These are phyloP conservation scores for Pygoscelis antarcticus DNA, from an alignment of 2,113 vertebrate species.

Conservation along the genomic window DNA sequence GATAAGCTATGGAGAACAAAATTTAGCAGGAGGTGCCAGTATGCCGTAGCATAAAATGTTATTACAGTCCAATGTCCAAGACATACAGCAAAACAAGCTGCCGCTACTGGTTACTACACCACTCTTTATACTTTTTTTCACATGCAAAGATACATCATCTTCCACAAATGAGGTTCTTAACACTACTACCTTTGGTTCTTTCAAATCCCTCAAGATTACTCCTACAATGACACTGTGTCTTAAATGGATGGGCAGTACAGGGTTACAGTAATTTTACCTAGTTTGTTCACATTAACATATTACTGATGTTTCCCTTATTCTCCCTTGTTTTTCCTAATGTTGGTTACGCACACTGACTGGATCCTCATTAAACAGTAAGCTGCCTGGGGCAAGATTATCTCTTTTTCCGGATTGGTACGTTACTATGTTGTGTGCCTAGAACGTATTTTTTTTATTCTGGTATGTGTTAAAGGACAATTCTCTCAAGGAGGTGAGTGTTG, in stretches of 20 bases:
- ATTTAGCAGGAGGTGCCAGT: background rate
- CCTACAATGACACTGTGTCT: background rate
- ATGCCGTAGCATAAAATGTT: background rate
- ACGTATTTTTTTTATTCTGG: background rate
- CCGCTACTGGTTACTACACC: background rate
- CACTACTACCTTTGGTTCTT: background rate
- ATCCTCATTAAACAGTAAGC: background rate
- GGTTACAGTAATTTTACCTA: background rate
- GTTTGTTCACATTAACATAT: background rate
- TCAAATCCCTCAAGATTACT: background rate
- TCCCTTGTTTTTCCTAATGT: background rate
- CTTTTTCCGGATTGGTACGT: background rate
- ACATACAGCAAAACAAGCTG: background rate
- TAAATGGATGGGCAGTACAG: background rate
- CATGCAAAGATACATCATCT: background rate
- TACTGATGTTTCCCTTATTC: background rate
- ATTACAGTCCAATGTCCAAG: background rate
- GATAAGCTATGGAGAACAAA: background rate
- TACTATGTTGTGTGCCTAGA: too few relatives aligned
- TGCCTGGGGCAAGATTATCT: background rate
- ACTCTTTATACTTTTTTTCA: background rate
- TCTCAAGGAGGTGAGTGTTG: background rate
- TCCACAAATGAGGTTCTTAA: background rate
- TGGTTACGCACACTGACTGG: background rate
- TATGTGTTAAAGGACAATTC: background rate